phyloP scores from a whole-genome alignment of 2,888 invertebrate species.

The Philaethria dido region DNA sequence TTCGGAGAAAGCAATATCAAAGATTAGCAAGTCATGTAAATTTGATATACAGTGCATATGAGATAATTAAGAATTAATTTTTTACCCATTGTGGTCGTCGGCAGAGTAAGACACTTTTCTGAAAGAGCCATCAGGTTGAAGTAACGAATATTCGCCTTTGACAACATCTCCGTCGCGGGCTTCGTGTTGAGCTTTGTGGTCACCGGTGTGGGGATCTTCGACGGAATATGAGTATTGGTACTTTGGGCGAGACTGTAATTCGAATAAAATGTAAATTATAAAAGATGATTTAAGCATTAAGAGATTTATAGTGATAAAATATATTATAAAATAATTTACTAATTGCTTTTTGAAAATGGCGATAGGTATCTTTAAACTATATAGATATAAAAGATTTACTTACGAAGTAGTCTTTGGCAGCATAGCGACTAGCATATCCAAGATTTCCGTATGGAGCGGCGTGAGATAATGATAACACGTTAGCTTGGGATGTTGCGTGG shows the following conservation, averaged over 20 bases:
- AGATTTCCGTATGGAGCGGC: slow-evolving; percentile 18
- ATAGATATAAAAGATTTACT: slow-evolving; percentile 44
- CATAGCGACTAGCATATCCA: slow-evolving; percentile 33
- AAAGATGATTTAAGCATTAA: too few relatives aligned
- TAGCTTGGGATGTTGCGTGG: slow-evolving; percentile 33
- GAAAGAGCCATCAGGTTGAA: slow-evolving; percentile 85
- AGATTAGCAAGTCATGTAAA: slow-evolving; percentile 47
- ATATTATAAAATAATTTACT: too few relatives aligned
- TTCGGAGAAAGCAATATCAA: slow-evolving; percentile 54
- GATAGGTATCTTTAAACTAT: too few relatives aligned
- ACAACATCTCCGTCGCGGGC: slow-evolving; percentile 85
- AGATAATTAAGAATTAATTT: slow-evolving; percentile 28
- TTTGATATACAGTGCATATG: slow-evolving; percentile 44
- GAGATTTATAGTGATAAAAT: neutral
- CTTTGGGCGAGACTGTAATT: slow-evolving; percentile 82
- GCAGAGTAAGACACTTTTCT: slow-evolving; percentile 85
- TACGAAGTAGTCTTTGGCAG: slow-evolving; percentile 52
- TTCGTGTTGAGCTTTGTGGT: slow-evolving; percentile 85
- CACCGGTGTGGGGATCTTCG: slow-evolving; percentile 84
- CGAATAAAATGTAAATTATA: neutral
- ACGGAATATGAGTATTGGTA: slow-evolving; percentile 85
- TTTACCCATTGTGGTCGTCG: slow-evolving; percentile 83
- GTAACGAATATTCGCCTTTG: slow-evolving; percentile 86
- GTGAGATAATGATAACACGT: slow-evolving; percentile 23
- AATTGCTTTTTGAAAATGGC: too few relatives aligned